Base-by-base conservation (phyloP, 2,888 invertebrate species). In the Tiliacea aurago region DNA sequence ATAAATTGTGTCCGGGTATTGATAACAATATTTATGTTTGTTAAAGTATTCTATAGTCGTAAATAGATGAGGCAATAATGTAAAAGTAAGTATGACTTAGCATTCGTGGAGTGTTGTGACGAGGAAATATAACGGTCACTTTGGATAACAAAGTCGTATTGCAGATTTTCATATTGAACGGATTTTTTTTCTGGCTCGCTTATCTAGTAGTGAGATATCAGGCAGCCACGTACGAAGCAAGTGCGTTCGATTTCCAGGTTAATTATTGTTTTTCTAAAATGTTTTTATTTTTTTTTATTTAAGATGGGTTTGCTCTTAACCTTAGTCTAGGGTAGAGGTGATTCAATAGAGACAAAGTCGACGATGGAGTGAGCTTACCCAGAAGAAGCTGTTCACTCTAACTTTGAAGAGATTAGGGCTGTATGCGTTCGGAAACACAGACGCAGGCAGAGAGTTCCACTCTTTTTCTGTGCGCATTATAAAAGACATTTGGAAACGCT, bases 11-110 rank as follows among this genome's bases (percentile, higher is more conserved):
- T 63, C 11, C 0, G 6, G 11, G 13, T 28, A 37, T 41, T 73
- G 41, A 49, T 49, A 28, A 51, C 4, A 20, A 5, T 63, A 15
- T 56, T 43, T 43, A 15, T 28, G 47, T 64, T 73, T 73, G n/a
- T 33, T 5, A 11, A 11, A 23, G 18, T 49, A 28, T 58, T 41
- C 49, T 58, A 15, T 55, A 10, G 53, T 20, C 6, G 28, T 64
- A 23, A 11, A 33, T 13, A 41, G 47, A 63, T 64, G 43, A 55
- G n/a, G 13, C 13, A 51, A n/a, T 41, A 55, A 41, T 33, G 2
- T 41, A 4, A n/a, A 15, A 47, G 37, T 56, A 28, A 47, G 41
- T 23, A 56, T 49, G 64, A 64, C 47, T 47, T 47, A 4, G n/a
- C 41, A 56, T 10, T 73, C 3, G 41, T 63, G 20, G 28, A 20